Evolutionary conservation across 2,797 vertebrate species (phyloP).

Genomic region (Poecilia velifera): DNA sequence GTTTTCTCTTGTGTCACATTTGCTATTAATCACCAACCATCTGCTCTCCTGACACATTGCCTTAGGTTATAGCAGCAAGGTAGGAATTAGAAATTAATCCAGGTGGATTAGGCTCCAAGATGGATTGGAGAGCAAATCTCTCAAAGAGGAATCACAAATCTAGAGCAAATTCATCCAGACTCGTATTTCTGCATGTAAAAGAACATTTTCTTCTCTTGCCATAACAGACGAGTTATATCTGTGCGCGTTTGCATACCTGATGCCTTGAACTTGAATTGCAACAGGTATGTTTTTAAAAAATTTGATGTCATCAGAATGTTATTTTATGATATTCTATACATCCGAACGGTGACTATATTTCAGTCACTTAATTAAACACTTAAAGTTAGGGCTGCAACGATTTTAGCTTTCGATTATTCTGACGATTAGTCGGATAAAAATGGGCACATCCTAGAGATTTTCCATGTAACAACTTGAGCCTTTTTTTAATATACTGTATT

Average conservation of each 20-base stretch:
- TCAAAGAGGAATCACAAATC: constrained; percentile 27
- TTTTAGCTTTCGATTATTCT: too few relatives aligned
- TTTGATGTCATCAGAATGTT: neutral
- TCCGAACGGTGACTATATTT: neutral
- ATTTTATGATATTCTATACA: neutral
- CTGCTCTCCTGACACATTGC: constrained; percentile 66
- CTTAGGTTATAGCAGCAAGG: constrained; percentile 66
- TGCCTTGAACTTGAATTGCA: neutral
- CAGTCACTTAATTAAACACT: neutral
- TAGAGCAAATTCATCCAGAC: constrained; percentile 14
- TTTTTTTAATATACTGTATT: too few relatives aligned
- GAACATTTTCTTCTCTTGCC: neutral
- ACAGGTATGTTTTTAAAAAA: neutral
- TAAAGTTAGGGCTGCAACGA: too few relatives aligned
- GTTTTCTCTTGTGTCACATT: constrained; percentile 18
- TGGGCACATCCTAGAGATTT: too few relatives aligned
- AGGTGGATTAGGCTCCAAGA: constrained; percentile 71
- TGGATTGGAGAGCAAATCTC: constrained; percentile 64
- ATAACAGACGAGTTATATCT: neutral
- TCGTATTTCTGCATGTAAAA: constrained; percentile 10
- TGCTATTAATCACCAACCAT: constrained; percentile 57
- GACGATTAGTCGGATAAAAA: too few relatives aligned
- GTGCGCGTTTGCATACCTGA: neutral
- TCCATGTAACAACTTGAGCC: too few relatives aligned
- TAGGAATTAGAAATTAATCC: constrained; percentile 75